These are phyloP conservation scores for Girardinus metallicus DNA, from an alignment of 2,797 vertebrate genomes.

Conservation along the genomic window DNA sequence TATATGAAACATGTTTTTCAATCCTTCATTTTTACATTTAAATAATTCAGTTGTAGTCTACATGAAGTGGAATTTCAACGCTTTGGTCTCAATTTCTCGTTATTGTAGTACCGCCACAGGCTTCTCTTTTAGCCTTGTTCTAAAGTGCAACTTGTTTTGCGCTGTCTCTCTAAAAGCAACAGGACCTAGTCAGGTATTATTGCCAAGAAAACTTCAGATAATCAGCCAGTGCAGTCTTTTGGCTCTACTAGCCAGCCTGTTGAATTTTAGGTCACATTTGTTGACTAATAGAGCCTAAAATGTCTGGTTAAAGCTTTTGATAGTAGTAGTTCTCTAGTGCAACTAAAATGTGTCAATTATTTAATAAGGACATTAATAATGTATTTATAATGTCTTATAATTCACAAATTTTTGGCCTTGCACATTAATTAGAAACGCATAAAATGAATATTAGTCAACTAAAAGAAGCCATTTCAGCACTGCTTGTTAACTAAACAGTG, in stretches of 20 bases:
- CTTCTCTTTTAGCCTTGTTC: too few relatives aligned
- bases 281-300: not conserved
- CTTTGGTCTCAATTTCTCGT: too few relatives aligned
- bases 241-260: not conserved
- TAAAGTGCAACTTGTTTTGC: too few relatives aligned
- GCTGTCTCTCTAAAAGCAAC: too few relatives aligned
- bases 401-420: not conserved
- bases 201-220: too few relatives aligned
- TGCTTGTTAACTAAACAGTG: not conserved
- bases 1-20: too few relatives aligned
- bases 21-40: not conserved
- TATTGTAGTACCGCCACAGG: too few relatives aligned
- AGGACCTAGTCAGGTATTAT: not conserved
- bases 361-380: not conserved
- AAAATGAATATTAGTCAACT: not conserved
- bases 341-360: not conserved
- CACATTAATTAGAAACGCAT: not conserved
- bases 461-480: not conserved
- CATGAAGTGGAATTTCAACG: too few relatives aligned
- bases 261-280: not conserved
- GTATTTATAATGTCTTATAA: not conserved
- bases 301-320: not conserved
- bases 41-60: not conserved
- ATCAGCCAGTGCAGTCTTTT: not conserved
- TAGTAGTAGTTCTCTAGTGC: not conserved